phyloP scores from a whole-genome alignment of 2,113 vertebrate genomes.

The Sinocyclocheilus grahami region DNA sequence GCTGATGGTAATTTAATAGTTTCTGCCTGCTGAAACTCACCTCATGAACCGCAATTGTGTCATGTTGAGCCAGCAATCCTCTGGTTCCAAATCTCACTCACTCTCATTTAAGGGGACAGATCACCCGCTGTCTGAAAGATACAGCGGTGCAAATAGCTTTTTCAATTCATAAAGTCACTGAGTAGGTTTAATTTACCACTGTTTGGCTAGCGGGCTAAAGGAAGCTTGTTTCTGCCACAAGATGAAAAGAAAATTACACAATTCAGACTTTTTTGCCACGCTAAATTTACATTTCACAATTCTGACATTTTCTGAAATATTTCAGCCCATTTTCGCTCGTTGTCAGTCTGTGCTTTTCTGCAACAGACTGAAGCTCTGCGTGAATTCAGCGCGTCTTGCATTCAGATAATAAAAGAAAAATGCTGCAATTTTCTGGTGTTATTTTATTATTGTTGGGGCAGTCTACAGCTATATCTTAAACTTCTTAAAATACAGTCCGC shows the following conservation, averaged over 20 bases:
- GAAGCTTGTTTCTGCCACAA: background rate
- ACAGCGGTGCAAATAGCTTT: background rate
- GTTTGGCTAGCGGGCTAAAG: background rate
- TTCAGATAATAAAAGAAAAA: too few relatives aligned
- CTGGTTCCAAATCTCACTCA: background rate
- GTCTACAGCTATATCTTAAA: too few relatives aligned
- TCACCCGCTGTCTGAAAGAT: background rate
- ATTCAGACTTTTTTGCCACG: too few relatives aligned
- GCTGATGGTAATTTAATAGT: constrained; percentile 24
- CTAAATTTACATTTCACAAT: too few relatives aligned
- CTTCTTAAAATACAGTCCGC: too few relatives aligned
- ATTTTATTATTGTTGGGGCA: too few relatives aligned
- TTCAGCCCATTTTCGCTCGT: too few relatives aligned
- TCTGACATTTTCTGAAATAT: background rate
- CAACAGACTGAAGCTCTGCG: too few relatives aligned
- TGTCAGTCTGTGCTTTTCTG: too few relatives aligned
- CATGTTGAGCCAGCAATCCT: constrained; percentile 1
- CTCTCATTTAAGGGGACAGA: background rate
- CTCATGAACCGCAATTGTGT: background rate
- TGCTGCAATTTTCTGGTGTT: too few relatives aligned
- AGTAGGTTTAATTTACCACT: background rate
- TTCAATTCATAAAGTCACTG: background rate
- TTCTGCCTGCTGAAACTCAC: constrained; percentile 23
- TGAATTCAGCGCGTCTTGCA: too few relatives aligned
- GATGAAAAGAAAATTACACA: too few relatives aligned